These are phyloP conservation scores for Meriones psammophilus DNA, from an alignment of 2,797 vertebrate species.

Conservation along the genomic window DNA sequence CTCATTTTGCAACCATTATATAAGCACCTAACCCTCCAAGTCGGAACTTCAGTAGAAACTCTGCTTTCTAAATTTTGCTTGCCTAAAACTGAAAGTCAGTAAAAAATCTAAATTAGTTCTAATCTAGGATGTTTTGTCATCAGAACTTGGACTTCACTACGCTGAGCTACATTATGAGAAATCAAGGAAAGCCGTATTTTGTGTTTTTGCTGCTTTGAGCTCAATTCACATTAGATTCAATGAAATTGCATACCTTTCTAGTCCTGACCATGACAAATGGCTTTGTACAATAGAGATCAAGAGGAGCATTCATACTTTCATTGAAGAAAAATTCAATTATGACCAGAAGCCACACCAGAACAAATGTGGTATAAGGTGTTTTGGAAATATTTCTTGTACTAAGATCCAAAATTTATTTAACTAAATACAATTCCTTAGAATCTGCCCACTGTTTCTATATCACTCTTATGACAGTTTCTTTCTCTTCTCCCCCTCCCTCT, in stretches of 20 bases:
- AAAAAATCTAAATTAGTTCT: not conserved
- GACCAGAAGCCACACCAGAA: not conserved
- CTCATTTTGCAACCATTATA: not conserved
- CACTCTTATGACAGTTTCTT: not conserved
- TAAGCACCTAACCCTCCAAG: not conserved
- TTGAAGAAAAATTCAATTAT: constrained; percentile 16
- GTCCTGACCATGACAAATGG: not conserved
- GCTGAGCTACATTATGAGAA: not conserved
- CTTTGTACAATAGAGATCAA: not conserved
- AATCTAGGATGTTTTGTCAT: not conserved
- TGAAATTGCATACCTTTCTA: not conserved
- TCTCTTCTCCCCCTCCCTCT: no score
- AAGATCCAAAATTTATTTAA: not conserved
- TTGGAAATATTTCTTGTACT: not conserved
- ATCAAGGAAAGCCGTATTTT: not conserved
- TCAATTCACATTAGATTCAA: not conserved
- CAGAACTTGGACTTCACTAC: not conserved
- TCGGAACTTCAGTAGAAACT: not conserved
- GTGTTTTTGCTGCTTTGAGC: not conserved
- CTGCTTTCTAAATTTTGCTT: not conserved
- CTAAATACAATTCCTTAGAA: not conserved
- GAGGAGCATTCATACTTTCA: not conserved
- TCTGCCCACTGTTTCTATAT: not conserved
- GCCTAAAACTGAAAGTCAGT: not conserved
- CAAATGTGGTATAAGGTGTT: not conserved